Evolutionary conservation across 2,888 invertebrate species (phyloP), one percentile per base, ranked within the genome.

Genomic region (Dichetophora obliterata): DNA sequence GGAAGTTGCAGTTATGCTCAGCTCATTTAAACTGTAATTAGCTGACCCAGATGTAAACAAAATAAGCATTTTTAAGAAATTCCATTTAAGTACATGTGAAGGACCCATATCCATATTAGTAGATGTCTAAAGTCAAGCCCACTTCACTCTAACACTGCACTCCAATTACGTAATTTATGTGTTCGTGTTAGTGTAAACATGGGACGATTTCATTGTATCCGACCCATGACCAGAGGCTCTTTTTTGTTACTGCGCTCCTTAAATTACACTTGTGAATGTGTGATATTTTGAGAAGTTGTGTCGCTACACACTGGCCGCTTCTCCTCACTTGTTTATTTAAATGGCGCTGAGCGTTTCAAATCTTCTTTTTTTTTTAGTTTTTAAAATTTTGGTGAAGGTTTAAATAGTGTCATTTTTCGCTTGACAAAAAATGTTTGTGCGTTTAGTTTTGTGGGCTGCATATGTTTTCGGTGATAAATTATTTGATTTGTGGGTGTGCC

Each of bases 401-500:
- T 43, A 43, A 43, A 43, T 43, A 14, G 43, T 43, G 22, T 57
- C 37, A 22, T 66, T 54, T 75, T 37, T 37, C 66, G 37, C 22
- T 22, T 50, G 61, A 48, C 50, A 63, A 22, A 3, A 16, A 19
- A 52, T 74, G 74, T 66, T 65, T 74, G 37, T 54, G 65, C 34
- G 50, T 68, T n/a, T 27, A 8, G 5, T 83, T 84, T 86, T 85
- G 87, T 88, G 88, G 89, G 88, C 83, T 83, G 89, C 88, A 88
- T 88, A 84, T 88, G 89, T 88, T 88, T 88, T 85, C 82, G 82
- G 86, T 88, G 87, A 88, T 88, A 88, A 88, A 88, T 88, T 87
- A 88, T 80, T n/a, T 70, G 80, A 82, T 85, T 86, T 86, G 85
- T 86, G 86, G 83, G 83, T 83, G 84, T 83, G 83, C 83, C 83